Conservation (phyloP, 2,113 vertebrate species). For the Paraplagusia blochii region DNA sequence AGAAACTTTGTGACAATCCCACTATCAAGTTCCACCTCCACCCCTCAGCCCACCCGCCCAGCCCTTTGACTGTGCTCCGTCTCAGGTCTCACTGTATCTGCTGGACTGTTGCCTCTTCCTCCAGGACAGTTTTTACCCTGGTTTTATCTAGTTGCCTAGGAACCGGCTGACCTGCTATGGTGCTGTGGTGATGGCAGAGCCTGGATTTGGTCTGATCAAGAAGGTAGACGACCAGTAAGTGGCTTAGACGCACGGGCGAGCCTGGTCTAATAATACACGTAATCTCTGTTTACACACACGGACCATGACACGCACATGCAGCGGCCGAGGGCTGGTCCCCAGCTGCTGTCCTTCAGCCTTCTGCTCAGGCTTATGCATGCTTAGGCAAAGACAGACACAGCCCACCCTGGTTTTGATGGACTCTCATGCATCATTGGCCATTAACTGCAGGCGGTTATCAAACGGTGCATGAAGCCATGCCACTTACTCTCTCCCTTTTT, state of each 20-base stretch:
- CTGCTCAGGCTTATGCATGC: constrained; percentile 22
- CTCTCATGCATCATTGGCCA: constrained; percentile 33
- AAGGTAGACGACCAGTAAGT: constrained; percentile 62
- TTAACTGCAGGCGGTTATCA: constrained; percentile 33
- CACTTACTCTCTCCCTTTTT: constrained; percentile 18
- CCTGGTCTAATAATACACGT: constrained; percentile 62
- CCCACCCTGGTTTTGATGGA: constrained; percentile 27
- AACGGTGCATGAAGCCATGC: constrained; percentile 33
- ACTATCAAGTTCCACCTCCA: constrained; percentile 32
- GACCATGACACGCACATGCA: constrained; percentile 14
- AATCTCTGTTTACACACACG: constrained; percentile 67
- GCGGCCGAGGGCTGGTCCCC: constrained; percentile 14
- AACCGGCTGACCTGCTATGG: constrained; percentile 76
- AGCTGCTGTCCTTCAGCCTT: constrained; percentile 35
- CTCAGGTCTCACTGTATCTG: no score
- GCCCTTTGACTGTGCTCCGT: constrained; percentile 4
- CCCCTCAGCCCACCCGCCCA: constrained; percentile 35
- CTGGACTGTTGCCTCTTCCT: neutral
- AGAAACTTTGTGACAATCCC: constrained; percentile 21
- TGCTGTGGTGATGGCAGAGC: constrained; percentile 60
- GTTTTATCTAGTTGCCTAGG: constrained; percentile 85
- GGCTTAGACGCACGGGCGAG: constrained; percentile 59
- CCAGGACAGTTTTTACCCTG: constrained; percentile 74
- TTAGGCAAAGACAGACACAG: constrained; percentile 28
- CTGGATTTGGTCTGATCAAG: constrained; percentile 62